These are phyloP conservation scores for Bovichtus diacanthus DNA, from an alignment of 2,797 vertebrate species.

Conservation along the genomic window DNA sequence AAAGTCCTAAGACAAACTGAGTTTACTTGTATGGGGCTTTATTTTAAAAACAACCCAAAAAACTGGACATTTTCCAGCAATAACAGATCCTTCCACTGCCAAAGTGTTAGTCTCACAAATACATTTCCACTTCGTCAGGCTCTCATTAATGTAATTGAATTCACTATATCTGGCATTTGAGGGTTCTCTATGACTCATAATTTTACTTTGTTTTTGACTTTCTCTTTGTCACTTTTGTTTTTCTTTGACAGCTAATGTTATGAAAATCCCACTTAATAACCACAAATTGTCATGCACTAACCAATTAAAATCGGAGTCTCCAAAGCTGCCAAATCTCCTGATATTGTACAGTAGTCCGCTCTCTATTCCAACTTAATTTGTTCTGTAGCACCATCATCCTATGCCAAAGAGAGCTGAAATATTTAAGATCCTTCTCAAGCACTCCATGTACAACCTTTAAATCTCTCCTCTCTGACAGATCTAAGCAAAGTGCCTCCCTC, in stretches of 20 bases:
- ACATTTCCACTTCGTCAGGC: conserved; percentile 11
- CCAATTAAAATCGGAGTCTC: conserved; percentile 63
- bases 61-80: not conserved
- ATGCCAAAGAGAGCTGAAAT: conserved; percentile 62
- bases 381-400: conserved; percentile 56
- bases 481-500: conserved; percentile 57
- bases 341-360: conserved; percentile 37
- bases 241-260: conserved; percentile 10
- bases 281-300: conserved; percentile 47
- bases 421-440: conserved; percentile 63
- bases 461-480: conserved; percentile 62
- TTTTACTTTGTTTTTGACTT: conserved; percentile 6
- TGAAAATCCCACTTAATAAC: conserved; percentile 41
- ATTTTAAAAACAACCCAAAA: not conserved
- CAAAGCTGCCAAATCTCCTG: conserved; percentile 58
- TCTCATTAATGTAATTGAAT: conserved; percentile 12
- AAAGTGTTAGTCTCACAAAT: not conserved
- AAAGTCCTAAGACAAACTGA: not conserved
- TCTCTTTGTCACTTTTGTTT: conserved; percentile 11
- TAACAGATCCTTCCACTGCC: not conserved
- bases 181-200: conserved; percentile 36
- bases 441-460: conserved; percentile 67
- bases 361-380: conserved; percentile 61
- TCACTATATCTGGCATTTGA: conserved; percentile 9
- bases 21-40: not conserved